Evolutionary conservation across 2,113 vertebrate genomes (phyloP).

Genomic region (Gallinago paraguaiae): DNA sequence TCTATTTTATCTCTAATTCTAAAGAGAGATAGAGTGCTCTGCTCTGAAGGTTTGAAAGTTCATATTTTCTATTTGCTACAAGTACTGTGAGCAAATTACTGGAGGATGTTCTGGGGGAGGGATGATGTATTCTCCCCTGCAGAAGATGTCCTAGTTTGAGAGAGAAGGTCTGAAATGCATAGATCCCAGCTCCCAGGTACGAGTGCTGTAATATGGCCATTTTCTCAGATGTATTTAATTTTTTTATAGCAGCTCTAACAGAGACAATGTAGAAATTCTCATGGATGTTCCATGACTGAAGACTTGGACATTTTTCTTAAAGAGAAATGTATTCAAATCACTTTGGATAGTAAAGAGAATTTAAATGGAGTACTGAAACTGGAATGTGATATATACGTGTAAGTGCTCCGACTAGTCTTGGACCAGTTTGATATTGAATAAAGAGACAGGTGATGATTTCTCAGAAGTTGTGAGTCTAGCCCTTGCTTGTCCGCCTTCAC

Average conservation of each 20-base stretch:
- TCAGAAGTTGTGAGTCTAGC: neutral
- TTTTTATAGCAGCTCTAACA: neutral
- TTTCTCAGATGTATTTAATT: neutral
- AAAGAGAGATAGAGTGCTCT: neutral
- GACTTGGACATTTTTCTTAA: neutral
- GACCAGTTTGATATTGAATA: neutral
- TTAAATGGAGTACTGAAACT: neutral
- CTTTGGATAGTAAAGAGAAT: neutral
- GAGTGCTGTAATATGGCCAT: neutral
- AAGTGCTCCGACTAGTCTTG: neutral
- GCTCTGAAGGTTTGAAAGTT: neutral
- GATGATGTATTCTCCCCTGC: neutral
- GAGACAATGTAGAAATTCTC: neutral
- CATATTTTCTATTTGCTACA: neutral
- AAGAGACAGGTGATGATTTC: neutral
- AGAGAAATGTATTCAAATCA: neutral
- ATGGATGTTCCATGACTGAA: neutral
- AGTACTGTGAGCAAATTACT: neutral
- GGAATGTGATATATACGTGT: rapidly evolving
- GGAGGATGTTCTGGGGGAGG: neutral
- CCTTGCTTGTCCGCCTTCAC: neutral
- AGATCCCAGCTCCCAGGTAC: neutral
- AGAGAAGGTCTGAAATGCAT: neutral
- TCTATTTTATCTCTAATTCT: neutral
- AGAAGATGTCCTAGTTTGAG: neutral